phyloP scores from a whole-genome alignment of 2,113 vertebrate species.

The Rhegmatorhina hoffmannsi region DNA sequence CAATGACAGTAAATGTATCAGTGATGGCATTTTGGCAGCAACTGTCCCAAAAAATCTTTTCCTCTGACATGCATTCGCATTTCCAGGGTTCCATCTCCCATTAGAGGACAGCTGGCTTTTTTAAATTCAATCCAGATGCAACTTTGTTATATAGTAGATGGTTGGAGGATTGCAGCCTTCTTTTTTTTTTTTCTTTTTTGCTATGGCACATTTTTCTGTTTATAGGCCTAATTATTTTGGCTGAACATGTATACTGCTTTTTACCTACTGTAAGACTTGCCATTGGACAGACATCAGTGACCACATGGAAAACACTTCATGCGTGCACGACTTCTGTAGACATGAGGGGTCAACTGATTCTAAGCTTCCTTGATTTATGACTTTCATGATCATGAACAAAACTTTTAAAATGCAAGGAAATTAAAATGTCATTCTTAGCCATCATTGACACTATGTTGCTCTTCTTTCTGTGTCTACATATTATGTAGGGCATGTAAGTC shows the following conservation, averaged over 20 bases:
- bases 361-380: background rate
- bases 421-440: background rate
- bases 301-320: background rate
- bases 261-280: background rate
- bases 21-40: background rate
- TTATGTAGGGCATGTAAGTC: rapidly evolving
- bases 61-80: background rate
- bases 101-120: background rate
- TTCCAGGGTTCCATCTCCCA: background rate
- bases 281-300: background rate
- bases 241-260: background rate
- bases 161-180: background rate
- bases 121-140: background rate
- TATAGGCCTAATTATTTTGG: background rate
- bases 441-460: background rate
- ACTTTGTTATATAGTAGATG: background rate
- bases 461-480: background rate
- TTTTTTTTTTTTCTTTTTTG: background rate
- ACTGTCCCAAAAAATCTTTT: background rate
- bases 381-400: background rate
- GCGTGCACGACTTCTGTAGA: background rate
- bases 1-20: background rate
- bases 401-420: background rate
- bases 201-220: background rate
- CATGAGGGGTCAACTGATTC: background rate